Conservation (phyloP, 2,888 invertebrate species). For the Lysandra bellargus region DNA sequence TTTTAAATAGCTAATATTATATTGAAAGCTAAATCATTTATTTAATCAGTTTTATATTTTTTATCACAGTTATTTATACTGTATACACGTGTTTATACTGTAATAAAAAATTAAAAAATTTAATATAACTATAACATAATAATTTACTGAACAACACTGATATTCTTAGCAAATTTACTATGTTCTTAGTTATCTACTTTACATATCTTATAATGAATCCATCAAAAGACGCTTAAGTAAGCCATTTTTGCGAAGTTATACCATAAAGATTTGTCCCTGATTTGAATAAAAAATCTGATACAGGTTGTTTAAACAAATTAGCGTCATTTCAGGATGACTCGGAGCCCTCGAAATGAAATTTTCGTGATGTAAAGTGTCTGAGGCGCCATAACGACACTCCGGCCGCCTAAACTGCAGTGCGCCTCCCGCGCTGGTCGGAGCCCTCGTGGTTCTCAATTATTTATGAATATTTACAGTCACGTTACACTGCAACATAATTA, state of each 20-base stretch:
- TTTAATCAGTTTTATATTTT: no score
- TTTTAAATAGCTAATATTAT: no score
- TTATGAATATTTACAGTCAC: constrained; percentile 74
- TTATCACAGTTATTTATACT: no score
- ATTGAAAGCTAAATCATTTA: no score
- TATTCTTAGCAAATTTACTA: no score
- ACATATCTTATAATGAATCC: neutral
- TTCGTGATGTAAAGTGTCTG: constrained; percentile 66
- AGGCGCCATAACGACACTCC: constrained; percentile 59
- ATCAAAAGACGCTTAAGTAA: neutral
- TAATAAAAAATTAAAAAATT: no score
- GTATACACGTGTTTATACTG: no score
- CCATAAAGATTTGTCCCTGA: neutral
- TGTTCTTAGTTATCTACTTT: neutral
- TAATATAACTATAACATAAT: no score
- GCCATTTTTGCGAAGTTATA: neutral
- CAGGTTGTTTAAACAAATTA: constrained; percentile 58
- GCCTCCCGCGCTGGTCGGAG: constrained; percentile 48
- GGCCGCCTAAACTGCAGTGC: constrained; percentile 53
- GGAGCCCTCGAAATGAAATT: constrained; percentile 67
- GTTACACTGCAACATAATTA: constrained; percentile 70
- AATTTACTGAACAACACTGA: no score
- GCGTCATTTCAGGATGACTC: constrained; percentile 58
- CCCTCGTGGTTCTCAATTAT: constrained; percentile 74
- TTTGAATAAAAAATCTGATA: constrained; percentile 44